phyloP scores from a whole-genome alignment of 1,140 invertebrate genomes.

The Chlorops oryzae region DNA sequence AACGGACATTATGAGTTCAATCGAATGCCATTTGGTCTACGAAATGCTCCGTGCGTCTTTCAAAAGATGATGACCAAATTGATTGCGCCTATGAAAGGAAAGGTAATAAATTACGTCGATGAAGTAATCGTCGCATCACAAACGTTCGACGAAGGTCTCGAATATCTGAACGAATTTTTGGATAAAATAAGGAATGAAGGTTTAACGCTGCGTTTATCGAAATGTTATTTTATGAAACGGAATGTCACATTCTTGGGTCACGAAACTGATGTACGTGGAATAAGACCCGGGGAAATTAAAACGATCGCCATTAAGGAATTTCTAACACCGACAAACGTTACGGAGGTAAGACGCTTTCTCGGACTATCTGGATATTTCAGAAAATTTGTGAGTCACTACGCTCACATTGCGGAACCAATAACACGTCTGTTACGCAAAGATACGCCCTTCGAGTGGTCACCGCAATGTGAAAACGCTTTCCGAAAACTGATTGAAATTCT shows the following conservation, averaged over 20 bases:
- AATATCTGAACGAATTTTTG: slow-evolving; percentile 23
- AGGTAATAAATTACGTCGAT: slow-evolving; percentile 26
- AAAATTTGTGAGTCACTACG: slow-evolving; percentile 28
- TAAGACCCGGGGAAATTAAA: slow-evolving; percentile 30
- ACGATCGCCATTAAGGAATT: slow-evolving; percentile 24
- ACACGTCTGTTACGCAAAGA: slow-evolving; percentile 26
- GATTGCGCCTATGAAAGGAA: slow-evolving; percentile 5
- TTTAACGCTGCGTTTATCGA: slow-evolving; percentile 28
- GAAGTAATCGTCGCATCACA: slow-evolving; percentile 21
- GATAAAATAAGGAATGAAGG: slow-evolving; percentile 20
- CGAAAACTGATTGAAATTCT: slow-evolving; percentile 13
- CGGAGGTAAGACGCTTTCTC: slow-evolving; percentile 26
- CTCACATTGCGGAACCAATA: slow-evolving; percentile 20
- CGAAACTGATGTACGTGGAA: slow-evolving; percentile 18
- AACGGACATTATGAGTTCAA: slow-evolving; percentile 23
- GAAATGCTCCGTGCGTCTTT: slow-evolving; percentile 43
- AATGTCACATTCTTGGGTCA: slow-evolving; percentile 33
- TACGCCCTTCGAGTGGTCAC: too few relatives aligned
- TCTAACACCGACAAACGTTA: slow-evolving; percentile 22
- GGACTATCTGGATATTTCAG: slow-evolving; percentile 23
- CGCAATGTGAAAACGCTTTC: slow-evolving; percentile 17
- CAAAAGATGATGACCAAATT: slow-evolving; percentile 3
- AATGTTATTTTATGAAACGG: slow-evolving; percentile 35
- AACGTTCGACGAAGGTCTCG: slow-evolving; percentile 19
- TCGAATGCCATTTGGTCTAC: slow-evolving; percentile 43